Evolutionary conservation across 2,888 invertebrate species (phyloP), one percentile per base, ranked within the genome.

Genomic region (Exephanes ischioxanthus): DNA sequence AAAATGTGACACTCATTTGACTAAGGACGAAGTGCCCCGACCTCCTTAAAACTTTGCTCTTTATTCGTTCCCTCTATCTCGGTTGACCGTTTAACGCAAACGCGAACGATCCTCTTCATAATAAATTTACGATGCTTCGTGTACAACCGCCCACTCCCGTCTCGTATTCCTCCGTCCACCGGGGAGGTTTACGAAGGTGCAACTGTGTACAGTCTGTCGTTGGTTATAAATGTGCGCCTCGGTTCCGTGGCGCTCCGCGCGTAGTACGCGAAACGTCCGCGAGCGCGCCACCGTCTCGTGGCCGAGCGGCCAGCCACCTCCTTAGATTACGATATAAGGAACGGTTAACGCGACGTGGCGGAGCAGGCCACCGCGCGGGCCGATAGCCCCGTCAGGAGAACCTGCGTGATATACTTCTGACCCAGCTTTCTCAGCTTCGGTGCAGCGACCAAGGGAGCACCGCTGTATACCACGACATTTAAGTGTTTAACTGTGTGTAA

Each of bases 271-370:
- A n/a, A 45, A 58, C 55, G 58, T 70, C 55, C 45, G 58, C 61
- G 68, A 66, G 33, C 16, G 33, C 16, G 63, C 77, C 68, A 63
- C 66, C 63, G 53, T 84, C 85, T 87, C 88, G 86, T 87, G 89
- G 89, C 88, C 81, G 84, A 73, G 83, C 90, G 91, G 89, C 89
- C 90, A 89, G 90, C 90, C 90, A 91, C 91, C 92, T 91, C 89
- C 90, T 92, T 91, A 92, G 91, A 91, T 92, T 91, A 91, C 92
- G 90, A 91, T 91, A 91, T 91, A 91, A 92, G 89, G 90, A 92
- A 90, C 89, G 90, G 90, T 88, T 89, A 90, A 92, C 91, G 88
- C 90, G 89, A 91, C 88, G 90, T 91, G 89, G 90, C 89, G 80
- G 76, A 14, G 90, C 89, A 80, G 76, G n/a, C 73, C 58, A 75